These are phyloP conservation scores for Macrotrachela quadricornifera DNA, from an alignment of 1,140 invertebrate genomes.

Conservation along the genomic window DNA sequence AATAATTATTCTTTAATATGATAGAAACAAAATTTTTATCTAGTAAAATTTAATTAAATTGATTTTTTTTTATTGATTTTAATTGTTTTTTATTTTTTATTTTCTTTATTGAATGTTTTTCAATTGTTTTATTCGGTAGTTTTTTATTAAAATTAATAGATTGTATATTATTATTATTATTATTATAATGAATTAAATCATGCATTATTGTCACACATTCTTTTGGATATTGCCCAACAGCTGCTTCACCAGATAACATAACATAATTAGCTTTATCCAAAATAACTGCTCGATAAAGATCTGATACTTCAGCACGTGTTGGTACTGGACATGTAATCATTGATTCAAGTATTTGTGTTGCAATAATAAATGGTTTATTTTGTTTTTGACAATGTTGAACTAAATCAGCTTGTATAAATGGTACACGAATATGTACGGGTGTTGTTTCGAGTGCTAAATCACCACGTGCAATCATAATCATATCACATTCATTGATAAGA, in stretches of 20 bases:
- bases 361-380: conserved; percentile 87
- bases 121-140: too few species aligned
- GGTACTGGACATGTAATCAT: conserved; percentile 92
- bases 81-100: too few species aligned
- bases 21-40: too few species aligned
- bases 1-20: too few species aligned
- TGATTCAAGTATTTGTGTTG: conserved; percentile 92
- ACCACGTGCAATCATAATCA: conserved; percentile 88
- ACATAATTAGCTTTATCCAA: conserved; percentile 60
- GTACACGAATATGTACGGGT: conserved; percentile 68
- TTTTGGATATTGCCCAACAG: conserved; percentile 76
- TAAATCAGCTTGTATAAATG: conserved; percentile 89
- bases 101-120: too few species aligned
- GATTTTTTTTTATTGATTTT: too few species aligned
- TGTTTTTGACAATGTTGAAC: conserved; percentile 47
- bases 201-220: conserved; percentile 67
- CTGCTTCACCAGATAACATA: conserved; percentile 60
- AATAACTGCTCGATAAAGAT: conserved; percentile 78
- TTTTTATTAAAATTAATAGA: too few species aligned
- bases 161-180: neutral
- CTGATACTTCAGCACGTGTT: conserved; percentile 79
- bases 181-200: neutral
- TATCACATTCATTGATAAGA: conserved; percentile 73
- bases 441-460: conserved; percentile 94
- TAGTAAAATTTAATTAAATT: too few species aligned